Evolutionary conservation across 2,888 invertebrate species (phyloP).

Genomic region (Agrenia bidenticulata): DNA sequence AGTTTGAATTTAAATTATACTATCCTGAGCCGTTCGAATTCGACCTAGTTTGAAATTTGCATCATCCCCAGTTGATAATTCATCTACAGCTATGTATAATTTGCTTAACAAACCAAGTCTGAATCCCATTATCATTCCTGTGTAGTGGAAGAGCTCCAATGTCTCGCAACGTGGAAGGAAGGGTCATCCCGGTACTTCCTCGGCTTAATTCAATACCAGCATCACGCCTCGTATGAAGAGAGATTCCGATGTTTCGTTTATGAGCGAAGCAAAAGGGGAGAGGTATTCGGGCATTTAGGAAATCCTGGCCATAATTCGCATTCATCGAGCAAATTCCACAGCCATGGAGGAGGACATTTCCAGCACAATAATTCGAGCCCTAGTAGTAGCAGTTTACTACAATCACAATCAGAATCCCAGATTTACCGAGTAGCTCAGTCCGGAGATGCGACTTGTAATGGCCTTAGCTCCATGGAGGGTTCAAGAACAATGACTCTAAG

Average conservation of each 20-base stretch:
- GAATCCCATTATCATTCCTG: no score
- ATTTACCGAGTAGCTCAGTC: slow-evolving; percentile 86
- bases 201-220: slow-evolving; percentile 83
- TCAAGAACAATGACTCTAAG: slow-evolving; percentile 78
- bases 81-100: no score
- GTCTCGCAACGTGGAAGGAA: slow-evolving; percentile 90
- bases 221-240: slow-evolving; percentile 76
- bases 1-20: no score
- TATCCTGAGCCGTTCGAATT: no score
- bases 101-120: no score
- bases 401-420: slow-evolving; percentile 29
- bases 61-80: no score
- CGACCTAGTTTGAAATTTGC: no score
- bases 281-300: slow-evolving; percentile 52
- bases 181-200: slow-evolving; percentile 87
- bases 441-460: slow-evolving; percentile 88
- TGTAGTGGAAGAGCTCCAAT: slow-evolving; percentile 83
- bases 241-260: slow-evolving; percentile 94
- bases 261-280: slow-evolving; percentile 63
- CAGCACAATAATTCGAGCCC: slow-evolving; percentile 51
- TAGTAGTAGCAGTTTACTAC: slow-evolving; percentile 5
- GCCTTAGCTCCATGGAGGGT: slow-evolving; percentile 85
- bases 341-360: neutral
- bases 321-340: slow-evolving; percentile 17
- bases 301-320: slow-evolving; percentile 26